phyloP scores from a whole-genome alignment of 2,797 vertebrate species.

The Tragelaphus oryx region DNA sequence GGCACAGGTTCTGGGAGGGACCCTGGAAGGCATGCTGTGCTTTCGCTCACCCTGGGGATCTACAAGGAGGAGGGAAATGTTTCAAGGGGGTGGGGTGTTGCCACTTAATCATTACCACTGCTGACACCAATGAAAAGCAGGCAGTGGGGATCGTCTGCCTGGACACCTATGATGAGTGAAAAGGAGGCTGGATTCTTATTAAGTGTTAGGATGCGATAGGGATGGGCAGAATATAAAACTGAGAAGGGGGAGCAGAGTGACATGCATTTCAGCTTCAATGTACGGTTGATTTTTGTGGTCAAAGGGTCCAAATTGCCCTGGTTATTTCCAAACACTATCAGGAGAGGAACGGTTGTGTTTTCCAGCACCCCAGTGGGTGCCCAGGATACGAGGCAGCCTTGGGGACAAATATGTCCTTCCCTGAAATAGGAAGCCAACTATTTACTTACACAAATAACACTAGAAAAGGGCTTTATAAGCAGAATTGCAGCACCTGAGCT shows the following conservation, averaged over 20 bases:
- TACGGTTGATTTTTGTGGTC: background rate
- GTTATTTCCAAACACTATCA: constrained; percentile 15
- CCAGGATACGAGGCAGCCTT: background rate
- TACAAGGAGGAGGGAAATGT: background rate
- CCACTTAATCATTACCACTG: constrained; percentile 63
- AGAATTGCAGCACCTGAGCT: constrained; percentile 50
- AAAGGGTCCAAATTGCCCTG: background rate
- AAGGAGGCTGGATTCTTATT: constrained; percentile 1
- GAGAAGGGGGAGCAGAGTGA: background rate
- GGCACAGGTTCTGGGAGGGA: background rate
- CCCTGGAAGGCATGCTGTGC: background rate
- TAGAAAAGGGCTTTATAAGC: constrained; percentile 16
- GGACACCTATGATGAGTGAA: background rate
- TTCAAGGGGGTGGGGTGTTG: constrained; percentile 35
- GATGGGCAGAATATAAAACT: background rate
- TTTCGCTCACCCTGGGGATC: background rate
- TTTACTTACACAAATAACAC: background rate
- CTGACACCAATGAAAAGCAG: constrained; percentile 53
- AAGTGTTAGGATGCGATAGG: background rate
- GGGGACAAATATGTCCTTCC: background rate
- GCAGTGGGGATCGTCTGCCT: fast-evolving
- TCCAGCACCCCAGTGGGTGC: background rate
- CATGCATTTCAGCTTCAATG: background rate
- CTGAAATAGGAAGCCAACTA: background rate
- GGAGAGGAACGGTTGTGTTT: background rate